Conservation (phyloP, 2,888 invertebrate species). For the Cheilosia scutellata region DNA sequence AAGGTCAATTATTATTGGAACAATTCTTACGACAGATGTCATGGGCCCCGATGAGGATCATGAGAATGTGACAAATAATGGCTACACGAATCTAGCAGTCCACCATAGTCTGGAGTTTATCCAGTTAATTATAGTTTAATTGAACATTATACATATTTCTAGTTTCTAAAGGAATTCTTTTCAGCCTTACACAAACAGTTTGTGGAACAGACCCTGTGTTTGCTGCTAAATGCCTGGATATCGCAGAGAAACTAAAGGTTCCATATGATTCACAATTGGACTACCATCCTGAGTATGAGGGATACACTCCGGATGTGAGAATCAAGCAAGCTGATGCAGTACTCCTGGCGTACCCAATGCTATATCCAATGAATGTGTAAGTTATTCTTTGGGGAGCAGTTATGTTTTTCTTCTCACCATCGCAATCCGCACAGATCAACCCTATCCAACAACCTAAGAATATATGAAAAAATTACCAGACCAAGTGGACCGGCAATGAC, state of each 20-base stretch:
- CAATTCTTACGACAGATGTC: conserved; percentile 83
- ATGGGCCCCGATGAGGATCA: conserved; percentile 89
- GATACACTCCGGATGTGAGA: conserved; percentile 84
- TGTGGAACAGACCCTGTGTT: conserved; percentile 43
- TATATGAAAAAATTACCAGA: conserved; percentile 86
- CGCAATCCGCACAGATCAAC: conserved; percentile 77
- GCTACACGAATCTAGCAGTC: conserved; percentile 86
- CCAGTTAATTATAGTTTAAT: conserved; percentile 83
- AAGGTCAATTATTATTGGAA: neutral
- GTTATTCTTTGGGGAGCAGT: neutral
- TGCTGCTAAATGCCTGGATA: conserved; percentile 80
- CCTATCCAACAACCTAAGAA: conserved; percentile 85
- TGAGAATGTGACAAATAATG: conserved; percentile 86
- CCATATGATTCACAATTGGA: conserved; percentile 85
- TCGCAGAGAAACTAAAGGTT: conserved; percentile 85
- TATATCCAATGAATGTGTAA: conserved; percentile 85
- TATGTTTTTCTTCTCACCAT: too few species aligned
- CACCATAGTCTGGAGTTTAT: conserved; percentile 86
- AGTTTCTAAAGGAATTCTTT: neutral
- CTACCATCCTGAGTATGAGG: conserved; percentile 86
- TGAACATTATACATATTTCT: neutral
- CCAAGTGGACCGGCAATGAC: conserved; percentile 87
- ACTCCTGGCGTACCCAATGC: conserved; percentile 86
- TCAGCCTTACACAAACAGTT: conserved; percentile 44
- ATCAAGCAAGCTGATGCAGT: conserved; percentile 87